Percentiles rank a stretch among this genome's conserved stretches.
phyloP scores from a whole-genome alignment of 2,113 vertebrate genomes.

The Taurulus bubalis region DNA sequence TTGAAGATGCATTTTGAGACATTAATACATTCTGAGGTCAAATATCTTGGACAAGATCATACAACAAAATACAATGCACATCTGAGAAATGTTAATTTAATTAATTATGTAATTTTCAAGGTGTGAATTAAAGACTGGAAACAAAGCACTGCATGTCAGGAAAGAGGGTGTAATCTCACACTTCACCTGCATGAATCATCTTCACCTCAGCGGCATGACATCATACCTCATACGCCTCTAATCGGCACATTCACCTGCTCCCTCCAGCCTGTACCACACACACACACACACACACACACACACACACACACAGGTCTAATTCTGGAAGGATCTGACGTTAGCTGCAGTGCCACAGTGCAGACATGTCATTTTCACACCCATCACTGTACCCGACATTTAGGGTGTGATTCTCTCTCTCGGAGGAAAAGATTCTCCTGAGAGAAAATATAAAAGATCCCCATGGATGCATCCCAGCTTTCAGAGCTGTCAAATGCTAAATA shows the following conservation, averaged over 20 bases:
- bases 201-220: conserved; percentile 38
- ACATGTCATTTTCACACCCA: conserved; percentile 60
- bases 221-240: conserved; percentile 49
- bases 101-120: neutral
- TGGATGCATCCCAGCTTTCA: neutral
- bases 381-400: conserved; percentile 34
- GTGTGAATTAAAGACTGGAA: neutral
- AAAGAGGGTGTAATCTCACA: no score
- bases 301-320: conserved; percentile 48
- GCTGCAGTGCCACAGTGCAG: conserved; percentile 37
- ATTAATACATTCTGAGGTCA: neutral
- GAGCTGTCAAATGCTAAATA: neutral
- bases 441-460: neutral
- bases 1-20: neutral
- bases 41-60: neutral
- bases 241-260: conserved; percentile 46
- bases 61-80: neutral
- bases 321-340: conserved; percentile 42
- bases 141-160: neutral
- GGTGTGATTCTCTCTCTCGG: conserved; percentile 7
- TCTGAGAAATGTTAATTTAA: neutral
- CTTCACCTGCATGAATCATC: neutral
- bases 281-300: neutral
- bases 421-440: conserved; percentile 8
- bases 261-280: conserved; percentile 37